Evolutionary conservation across 2,113 vertebrate species (phyloP), one percentile per base, ranked within the genome.

Genomic region (Prionailurus bengalensis): DNA sequence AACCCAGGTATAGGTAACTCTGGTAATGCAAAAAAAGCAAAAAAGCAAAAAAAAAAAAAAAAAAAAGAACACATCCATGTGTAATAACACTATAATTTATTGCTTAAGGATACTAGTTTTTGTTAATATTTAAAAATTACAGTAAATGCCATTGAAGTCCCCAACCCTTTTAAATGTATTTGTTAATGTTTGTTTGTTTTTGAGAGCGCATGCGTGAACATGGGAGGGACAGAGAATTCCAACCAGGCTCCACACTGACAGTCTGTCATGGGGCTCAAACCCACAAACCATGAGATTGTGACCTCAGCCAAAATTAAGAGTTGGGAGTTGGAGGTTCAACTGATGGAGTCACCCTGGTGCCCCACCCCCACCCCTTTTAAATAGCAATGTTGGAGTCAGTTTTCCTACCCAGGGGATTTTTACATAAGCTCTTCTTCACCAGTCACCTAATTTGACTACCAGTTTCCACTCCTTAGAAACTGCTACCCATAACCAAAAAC

Each of bases 351-450:
- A 78, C 42, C 27, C 73, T 48, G 42, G 25, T 42, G 7, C 36
- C n/a, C 23, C 21, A 39, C 42, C 42, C 39, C 13, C 45, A 39
- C 19, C 3, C 27, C 55, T 87, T 95, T 92, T 48, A 92, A 90
- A 89, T 5, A 74, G 39, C 4, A 84, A 84, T 58, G 42, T n/a
- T 39, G 80, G 48, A 58, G 23, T 14, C 29, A 74, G 53, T 80
- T 79, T 85, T 73, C 36, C 39, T 55, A 36, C 29, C 76, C 70
- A 71, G 76, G 8, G 14, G 87, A 86, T 96, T 95, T 89, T 91
- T 51, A 36, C 31, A 66, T 71, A 53, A 55, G 33, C 45, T 92
- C 10, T 80, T 91, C 29, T 15, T 85, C 29, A 58, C 42, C 70
- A 53, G 53, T 61, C 36, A 13, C 76, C 39, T 81, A 82, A 45